phyloP scores from a whole-genome alignment of 1,140 invertebrate species.

The Zophobas atratus region DNA sequence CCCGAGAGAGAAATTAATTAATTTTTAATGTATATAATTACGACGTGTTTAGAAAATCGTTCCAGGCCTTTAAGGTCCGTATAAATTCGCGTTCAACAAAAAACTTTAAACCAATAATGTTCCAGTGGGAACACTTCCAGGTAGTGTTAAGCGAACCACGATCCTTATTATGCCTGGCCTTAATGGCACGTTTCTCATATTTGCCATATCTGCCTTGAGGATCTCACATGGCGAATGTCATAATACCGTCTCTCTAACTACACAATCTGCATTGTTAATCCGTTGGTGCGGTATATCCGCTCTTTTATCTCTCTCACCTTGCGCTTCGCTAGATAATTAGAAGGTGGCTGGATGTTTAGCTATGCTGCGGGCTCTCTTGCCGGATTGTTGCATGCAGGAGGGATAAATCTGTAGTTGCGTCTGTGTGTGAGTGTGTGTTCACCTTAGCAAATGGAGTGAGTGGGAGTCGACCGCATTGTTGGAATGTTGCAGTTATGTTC shows the following conservation, averaged over 20 bases:
- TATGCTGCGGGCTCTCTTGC: constrained; percentile 44
- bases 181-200: constrained; percentile 41
- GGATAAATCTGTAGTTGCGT: constrained; percentile 32
- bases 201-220: constrained; percentile 43
- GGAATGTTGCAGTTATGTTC: constrained; percentile 41
- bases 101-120: constrained; percentile 23
- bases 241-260: constrained; percentile 40
- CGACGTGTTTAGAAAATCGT: not conserved
- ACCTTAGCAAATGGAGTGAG: constrained; percentile 14
- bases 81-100: not conserved
- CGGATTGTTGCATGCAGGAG: constrained; percentile 10
- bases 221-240: constrained; percentile 45
- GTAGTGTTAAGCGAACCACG: constrained; percentile 26
- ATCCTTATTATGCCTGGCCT: constrained; percentile 16
- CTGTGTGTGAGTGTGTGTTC: constrained; percentile 9
- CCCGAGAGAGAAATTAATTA: too few species aligned
- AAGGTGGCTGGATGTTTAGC: constrained; percentile 44
- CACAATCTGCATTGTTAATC: constrained; percentile 47
- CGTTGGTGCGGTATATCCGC: constrained; percentile 27
- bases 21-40: too few species aligned
- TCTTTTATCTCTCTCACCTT: constrained; percentile 44
- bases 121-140: constrained; percentile 23
- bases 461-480: constrained; percentile 25
- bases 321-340: constrained; percentile 44
- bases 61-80: too few species aligned